Evolutionary conservation across 2,888 invertebrate species (phyloP), one percentile per base, ranked within the genome.

Genomic region (Epinotia nisella): DNA sequence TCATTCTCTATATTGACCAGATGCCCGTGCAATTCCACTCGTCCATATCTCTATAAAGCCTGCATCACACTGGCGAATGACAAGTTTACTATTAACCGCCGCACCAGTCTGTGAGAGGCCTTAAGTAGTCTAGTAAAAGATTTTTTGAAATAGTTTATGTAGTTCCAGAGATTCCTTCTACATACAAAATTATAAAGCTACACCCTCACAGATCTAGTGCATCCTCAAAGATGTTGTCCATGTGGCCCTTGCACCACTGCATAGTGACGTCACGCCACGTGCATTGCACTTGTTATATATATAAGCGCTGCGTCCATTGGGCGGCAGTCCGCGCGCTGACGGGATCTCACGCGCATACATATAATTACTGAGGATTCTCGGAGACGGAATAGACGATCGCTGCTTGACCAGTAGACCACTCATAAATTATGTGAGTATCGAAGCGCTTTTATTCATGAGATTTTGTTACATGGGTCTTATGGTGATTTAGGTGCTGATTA

Each of bases 211-310:
- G 29, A 5, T 29, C n/a, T 35, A 58, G 9, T n/a, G 24, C n/a
- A 65, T 65, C 35, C 13, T 9, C 19, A 29, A 29, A 51, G n/a
- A 29, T 24, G 21, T 39, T 24, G 10, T 13, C 15, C 3, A 17
- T 15, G 2, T 19, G 39, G n/a, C 21, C 17, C 39, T 35, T 55
- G 56, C 55, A 56, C 66, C 41, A 55, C 21, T 3, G n/a, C n/a
- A n/a, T n/a, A 5, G 41, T n/a, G 66, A 41, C 66, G 66, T 41
- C 53, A 56, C 53, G 39, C 55, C 66, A 41, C 19, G 53, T 35
- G 53, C 29, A 61, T 35, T 24, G 55, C 66, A 66, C 55, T 56
- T 41, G 66, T 66, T 65, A 66, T 56, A 66, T 66, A 66, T 56
- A 66, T 3, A 41, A 56, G 56, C 39, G 66, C 21, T 21, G 4